Percentiles rank a stretch among this genome's conserved stretches.
Conservation (phyloP, 2,797 vertebrate genomes). For the Nannoperca australis region DNA sequence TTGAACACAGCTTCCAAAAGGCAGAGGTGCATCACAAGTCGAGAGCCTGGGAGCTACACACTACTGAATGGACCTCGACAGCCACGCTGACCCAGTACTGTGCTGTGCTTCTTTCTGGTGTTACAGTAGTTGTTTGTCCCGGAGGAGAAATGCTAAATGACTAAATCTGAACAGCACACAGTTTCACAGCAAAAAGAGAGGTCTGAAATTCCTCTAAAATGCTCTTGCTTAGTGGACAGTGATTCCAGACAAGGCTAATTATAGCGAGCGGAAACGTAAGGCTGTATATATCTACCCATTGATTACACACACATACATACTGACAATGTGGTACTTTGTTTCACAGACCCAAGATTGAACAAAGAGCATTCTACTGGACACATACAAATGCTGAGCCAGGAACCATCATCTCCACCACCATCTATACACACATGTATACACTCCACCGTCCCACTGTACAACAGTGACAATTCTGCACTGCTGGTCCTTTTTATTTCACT, state of each 20-base stretch:
- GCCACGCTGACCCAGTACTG: constrained; percentile 14
- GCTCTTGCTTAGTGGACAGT: constrained; percentile 14
- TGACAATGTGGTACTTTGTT: constrained; percentile 75
- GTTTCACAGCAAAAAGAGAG: not conserved
- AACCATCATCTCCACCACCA: constrained; percentile 75
- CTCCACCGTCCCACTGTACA: constrained; percentile 18
- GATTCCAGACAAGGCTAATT: constrained; percentile 33
- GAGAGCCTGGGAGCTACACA: constrained; percentile 9
- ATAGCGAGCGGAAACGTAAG: constrained; percentile 44
- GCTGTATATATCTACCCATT: constrained; percentile 44
- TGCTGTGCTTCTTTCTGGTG: constrained; percentile 7
- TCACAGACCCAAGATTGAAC: constrained; percentile 54
- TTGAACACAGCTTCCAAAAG: constrained; percentile 1
- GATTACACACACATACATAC: constrained; percentile 47
- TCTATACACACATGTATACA: constrained; percentile 32
- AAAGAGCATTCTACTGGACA: constrained; percentile 69
- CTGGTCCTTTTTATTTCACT: constrained; percentile 2
- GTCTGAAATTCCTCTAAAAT: constrained; percentile 17
- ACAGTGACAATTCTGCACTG: constrained; percentile 12
- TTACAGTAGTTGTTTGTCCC: constrained; percentile 16
- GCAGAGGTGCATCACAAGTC: constrained; percentile 4
- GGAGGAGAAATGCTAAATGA: not conserved
- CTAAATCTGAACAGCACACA: constrained; percentile 2
- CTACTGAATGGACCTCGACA: constrained; percentile 9
- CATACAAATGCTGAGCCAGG: constrained; percentile 63